Conservation (phyloP, 2,888 invertebrate species). For the Campopleginae sp. region DNA sequence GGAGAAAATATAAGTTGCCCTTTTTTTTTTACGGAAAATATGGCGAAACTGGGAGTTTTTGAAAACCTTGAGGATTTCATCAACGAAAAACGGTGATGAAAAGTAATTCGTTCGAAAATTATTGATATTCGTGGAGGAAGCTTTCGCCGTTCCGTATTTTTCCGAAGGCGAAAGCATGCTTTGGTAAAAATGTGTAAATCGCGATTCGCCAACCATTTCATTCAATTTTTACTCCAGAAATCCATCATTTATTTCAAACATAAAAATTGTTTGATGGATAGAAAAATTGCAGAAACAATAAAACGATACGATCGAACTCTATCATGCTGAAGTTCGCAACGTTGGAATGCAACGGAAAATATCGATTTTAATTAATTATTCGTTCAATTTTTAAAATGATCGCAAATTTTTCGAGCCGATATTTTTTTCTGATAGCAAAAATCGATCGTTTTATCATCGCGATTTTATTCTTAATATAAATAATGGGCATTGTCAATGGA, state of each 20-base stretch:
- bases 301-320: background rate
- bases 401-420: no score
- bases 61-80: background rate
- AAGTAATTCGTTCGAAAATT: background rate
- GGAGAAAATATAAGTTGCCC: background rate
- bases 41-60: background rate
- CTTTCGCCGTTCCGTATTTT: background rate
- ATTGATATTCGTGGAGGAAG: no score
- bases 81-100: background rate
- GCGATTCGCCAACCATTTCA: background rate
- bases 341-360: no score
- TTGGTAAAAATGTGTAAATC: background rate
- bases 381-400: no score
- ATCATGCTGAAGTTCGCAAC: no score
- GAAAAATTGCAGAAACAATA: background rate
- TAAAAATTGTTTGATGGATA: background rate
- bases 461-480: no score
- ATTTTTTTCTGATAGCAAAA: no score
- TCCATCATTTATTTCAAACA: background rate
- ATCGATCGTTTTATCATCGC: no score
- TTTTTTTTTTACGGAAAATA: background rate
- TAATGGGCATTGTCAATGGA: no score
- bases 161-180: background rate
- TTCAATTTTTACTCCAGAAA: background rate
- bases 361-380: no score